Conservation (phyloP, 2,797 vertebrate genomes). For the Sebastes cheni region DNA sequence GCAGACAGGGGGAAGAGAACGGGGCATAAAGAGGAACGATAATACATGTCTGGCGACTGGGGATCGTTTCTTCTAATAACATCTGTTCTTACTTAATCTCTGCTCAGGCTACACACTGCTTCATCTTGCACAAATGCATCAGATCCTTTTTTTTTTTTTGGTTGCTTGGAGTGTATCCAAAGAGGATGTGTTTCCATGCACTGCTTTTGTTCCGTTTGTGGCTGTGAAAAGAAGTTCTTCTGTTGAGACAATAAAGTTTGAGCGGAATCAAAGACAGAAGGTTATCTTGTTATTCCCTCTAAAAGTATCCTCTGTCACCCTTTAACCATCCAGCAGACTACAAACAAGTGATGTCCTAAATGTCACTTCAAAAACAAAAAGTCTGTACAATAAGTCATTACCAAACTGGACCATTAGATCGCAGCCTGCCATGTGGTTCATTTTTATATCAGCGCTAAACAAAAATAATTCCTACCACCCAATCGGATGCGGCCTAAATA, state of each 20-base stretch:
- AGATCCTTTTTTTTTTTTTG: not conserved
- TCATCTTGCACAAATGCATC: constrained; percentile 36
- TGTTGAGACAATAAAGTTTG: constrained; percentile 29
- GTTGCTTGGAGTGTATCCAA: constrained; percentile 4
- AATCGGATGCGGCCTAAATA: constrained; percentile 82
- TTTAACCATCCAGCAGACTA: not conserved
- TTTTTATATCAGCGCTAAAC: constrained; percentile 75
- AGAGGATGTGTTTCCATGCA: constrained; percentile 20
- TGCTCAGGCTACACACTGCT: constrained; percentile 36
- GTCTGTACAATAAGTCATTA: constrained; percentile 42
- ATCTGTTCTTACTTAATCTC: constrained; percentile 69
- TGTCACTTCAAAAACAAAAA: constrained; percentile 10
- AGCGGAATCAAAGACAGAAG: constrained; percentile 16
- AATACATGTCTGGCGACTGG: constrained; percentile 52
- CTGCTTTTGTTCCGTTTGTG: constrained; percentile 13
- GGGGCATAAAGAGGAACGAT: constrained; percentile 62
- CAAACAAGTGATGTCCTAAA: constrained; percentile 1
- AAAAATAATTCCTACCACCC: constrained; percentile 80
- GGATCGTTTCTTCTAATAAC: constrained; percentile 49
- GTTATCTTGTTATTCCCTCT: not conserved
- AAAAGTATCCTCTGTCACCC: constrained; percentile 1
- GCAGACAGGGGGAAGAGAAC: constrained; percentile 79
- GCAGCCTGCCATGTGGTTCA: constrained; percentile 69
- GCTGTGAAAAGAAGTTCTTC: constrained; percentile 27
- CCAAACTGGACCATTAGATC: constrained; percentile 67